phyloP scores from a whole-genome alignment of 1,140 invertebrate genomes.

The Heterodera carotae region DNA sequence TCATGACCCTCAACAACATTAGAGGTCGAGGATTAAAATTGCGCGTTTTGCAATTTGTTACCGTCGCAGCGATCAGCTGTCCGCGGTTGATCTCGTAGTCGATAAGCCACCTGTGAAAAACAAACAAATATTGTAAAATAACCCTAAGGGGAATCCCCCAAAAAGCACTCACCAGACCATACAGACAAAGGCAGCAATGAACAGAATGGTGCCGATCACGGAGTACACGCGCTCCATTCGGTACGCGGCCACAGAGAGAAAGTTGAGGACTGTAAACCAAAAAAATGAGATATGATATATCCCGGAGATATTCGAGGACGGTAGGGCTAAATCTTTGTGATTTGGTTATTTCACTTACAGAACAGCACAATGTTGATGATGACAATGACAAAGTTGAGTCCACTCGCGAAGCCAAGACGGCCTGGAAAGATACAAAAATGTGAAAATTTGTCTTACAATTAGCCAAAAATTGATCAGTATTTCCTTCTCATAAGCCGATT shows the following conservation, averaged over 20 bases:
- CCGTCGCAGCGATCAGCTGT: slow-evolving; percentile 47
- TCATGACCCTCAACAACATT: too few species aligned
- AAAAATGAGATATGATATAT: neutral
- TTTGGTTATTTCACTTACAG: slow-evolving; percentile 14
- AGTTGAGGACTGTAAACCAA: slow-evolving; percentile 52
- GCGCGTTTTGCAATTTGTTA: neutral
- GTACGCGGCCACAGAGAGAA: slow-evolving; percentile 52
- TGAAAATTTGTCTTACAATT: too few species aligned
- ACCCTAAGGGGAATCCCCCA: neutral
- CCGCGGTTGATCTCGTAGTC: slow-evolving; percentile 44
- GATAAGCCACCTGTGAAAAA: slow-evolving; percentile 60
- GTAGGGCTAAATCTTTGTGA: too few species aligned
- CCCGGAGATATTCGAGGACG: too few species aligned
- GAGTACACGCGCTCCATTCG: slow-evolving; percentile 62
- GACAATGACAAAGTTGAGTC: slow-evolving; percentile 58
- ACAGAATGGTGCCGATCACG: slow-evolving; percentile 54
- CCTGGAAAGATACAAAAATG: slow-evolving; percentile 39
- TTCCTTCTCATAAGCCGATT: too few species aligned
- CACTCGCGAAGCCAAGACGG: slow-evolving; percentile 52
- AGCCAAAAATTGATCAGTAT: neutral
- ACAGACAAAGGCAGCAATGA: slow-evolving; percentile 55
- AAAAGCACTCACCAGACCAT: slow-evolving; percentile 25
- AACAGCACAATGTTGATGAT: slow-evolving; percentile 62
- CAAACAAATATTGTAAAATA: neutral
- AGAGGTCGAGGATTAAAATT: too few species aligned